Percentiles rank a stretch among this genome's conserved stretches.
phyloP scores from a whole-genome alignment of 1,140 invertebrate species.

The Sarcophaga bullata region DNA sequence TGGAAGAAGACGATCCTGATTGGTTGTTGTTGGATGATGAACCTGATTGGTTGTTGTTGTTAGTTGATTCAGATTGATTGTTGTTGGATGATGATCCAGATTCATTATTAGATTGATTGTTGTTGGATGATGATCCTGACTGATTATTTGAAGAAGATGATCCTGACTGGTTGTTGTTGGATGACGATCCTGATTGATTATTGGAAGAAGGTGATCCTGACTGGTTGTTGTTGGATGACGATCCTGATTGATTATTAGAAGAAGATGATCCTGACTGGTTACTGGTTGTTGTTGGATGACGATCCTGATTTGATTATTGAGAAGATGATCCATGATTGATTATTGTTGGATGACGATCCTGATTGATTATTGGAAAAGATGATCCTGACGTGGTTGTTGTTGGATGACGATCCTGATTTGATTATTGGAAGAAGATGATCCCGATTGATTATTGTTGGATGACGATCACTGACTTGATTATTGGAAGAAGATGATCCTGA shows the following conservation, averaged over 20 bases:
- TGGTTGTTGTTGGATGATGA: conserved; percentile 46
- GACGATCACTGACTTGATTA: conserved; percentile 20
- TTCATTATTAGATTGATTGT: neutral
- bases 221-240: too few relatives aligned
- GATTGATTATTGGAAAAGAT: conserved; percentile 15
- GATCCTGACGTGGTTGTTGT: conserved; percentile 36
- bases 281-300: too few relatives aligned
- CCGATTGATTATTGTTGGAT: neutral
- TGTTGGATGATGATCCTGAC: conserved; percentile 35
- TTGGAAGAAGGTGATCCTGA: too few relatives aligned
- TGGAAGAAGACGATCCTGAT: conserved; percentile 34
- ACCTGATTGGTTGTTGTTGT: neutral
- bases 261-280: too few relatives aligned
- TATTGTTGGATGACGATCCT: neutral
- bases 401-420: conserved; percentile 34
- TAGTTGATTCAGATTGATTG: too few relatives aligned
- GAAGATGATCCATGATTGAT: conserved; percentile 17
- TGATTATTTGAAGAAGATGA: conserved; percentile 42
- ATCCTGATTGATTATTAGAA: too few relatives aligned
- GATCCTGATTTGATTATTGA: neutral
- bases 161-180: conserved; percentile 32
- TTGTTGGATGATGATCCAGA: too few relatives aligned
- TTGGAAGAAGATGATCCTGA: conserved; percentile 33
- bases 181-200: conserved; percentile 47
- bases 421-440: conserved; percentile 32